A percentile compares a stretch with the other conserved stretches of the same genome.
These are phyloP conservation scores for Carollia perspicillata DNA, from an alignment of 2,113 vertebrate genomes.

Conservation along the genomic window DNA sequence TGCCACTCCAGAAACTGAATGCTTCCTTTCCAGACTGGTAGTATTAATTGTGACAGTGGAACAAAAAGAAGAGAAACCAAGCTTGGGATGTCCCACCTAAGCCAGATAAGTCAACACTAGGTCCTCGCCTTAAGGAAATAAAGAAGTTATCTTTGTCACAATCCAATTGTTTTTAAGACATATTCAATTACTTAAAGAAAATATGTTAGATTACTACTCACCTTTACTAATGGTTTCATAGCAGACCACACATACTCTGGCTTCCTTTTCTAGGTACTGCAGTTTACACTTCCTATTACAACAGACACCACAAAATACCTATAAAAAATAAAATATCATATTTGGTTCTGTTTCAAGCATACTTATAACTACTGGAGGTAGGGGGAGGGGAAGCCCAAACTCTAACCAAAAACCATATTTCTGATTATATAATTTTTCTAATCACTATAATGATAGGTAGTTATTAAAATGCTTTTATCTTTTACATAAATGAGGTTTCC, in stretches of 20 bases:
- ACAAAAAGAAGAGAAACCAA: slow-evolving; percentile 74
- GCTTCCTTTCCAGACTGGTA: slow-evolving; percentile 68
- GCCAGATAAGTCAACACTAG: slow-evolving; percentile 73
- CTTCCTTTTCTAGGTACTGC: slow-evolving; percentile 95
- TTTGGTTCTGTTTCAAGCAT: slow-evolving; percentile 47
- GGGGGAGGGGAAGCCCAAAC: not conserved
- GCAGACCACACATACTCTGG: slow-evolving; percentile 93
- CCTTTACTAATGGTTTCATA: slow-evolving; percentile 91
- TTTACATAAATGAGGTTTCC: slow-evolving; percentile 9
- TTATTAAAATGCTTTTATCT: not conserved
- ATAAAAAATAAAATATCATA: slow-evolving; percentile 53
- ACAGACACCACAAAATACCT: slow-evolving; percentile 95
- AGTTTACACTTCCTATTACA: slow-evolving; percentile 94
- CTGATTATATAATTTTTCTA: not conserved
- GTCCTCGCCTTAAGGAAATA: slow-evolving; percentile 71
- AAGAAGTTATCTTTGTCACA: slow-evolving; percentile 70
- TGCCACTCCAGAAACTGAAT: slow-evolving; percentile 70
- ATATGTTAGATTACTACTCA: slow-evolving; percentile 79
- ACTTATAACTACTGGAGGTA: not conserved
- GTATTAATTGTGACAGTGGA: slow-evolving; percentile 71
- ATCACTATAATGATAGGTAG: not conserved
- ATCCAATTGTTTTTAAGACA: slow-evolving; percentile 45
- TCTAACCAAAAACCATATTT: slow-evolving; percentile 8
- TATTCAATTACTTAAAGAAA: slow-evolving; percentile 55
- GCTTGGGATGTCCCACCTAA: slow-evolving; percentile 70